Base-by-base conservation (phyloP, 1,140 invertebrate genomes). In the Anadara kagoshimensis region DNA sequence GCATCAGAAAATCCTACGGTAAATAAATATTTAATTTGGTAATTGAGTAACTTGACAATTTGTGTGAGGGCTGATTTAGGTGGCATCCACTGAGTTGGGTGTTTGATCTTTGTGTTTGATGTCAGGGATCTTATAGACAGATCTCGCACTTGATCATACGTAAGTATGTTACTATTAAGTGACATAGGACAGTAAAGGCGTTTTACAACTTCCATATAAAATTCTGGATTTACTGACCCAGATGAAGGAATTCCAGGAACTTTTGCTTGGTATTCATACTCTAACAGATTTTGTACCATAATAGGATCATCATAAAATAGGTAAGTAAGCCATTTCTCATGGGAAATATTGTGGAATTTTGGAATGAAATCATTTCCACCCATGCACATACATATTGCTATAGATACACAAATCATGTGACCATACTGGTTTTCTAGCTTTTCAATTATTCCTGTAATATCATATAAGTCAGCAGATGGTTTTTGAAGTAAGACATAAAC, bases 331-430 rank as follows among this genome's bases (percentile, higher is more conserved):
- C 56, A 58, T 26, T 58, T 58, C n/a, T 58, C 56, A 29, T 58
- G 56, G 11, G 56, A 58, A 12, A 58, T 58, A 29, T 29, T 29
- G 12, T 58, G 56, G 36, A 16, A 58, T 41, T 58, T 58, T 26
- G 26, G 56, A 11, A 58, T 18, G 36, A 58, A 54, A 16, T 58
- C 56, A 58, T 58, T 58, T 58, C 56, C 56, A 29, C 56, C 24
- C 12, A 58, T 16, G n/a, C 53, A 58, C 36, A 58, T 16, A 29
- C 24, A 29, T 14, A 58, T 14, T 12, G 26, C 56, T 26, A 58
- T 18, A 12, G 56, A 29, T 14, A 10, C 16, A 16, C 26, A 16
- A 12, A 14, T 58, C n/a, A 29, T 12, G 12, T 29, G 26, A 11
- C 11, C 11, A 58, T 29, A 58, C 36, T 29, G 14, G 26, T 24